Conservation (phyloP, 2,113 vertebrate genomes). For the Lepidothrix coronata region DNA sequence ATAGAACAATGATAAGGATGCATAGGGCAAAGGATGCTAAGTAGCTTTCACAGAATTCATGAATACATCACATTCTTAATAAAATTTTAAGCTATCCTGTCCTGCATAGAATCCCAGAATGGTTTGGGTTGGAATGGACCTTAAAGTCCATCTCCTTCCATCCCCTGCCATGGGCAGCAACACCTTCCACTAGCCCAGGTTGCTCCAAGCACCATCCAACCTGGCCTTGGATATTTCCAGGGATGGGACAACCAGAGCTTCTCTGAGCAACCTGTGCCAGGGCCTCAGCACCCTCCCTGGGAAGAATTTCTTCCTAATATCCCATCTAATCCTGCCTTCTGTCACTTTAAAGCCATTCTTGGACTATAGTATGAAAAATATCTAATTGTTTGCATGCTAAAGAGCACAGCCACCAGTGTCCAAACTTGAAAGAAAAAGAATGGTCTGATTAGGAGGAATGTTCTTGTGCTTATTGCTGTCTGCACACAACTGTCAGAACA, state of each 20-base stretch:
- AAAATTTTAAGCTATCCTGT: neutral
- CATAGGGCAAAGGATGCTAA: neutral
- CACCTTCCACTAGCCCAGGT: neutral
- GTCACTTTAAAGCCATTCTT: neutral
- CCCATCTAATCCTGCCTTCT: neutral
- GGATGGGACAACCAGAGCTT: neutral
- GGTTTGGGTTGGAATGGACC: neutral
- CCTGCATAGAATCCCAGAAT: neutral
- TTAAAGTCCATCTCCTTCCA: neutral
- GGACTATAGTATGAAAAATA: neutral
- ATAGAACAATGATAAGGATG: neutral
- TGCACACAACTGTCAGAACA: neutral
- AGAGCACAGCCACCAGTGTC: rapidly evolving
- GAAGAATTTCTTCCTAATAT: neutral
- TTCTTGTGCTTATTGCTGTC: neutral
- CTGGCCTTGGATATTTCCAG: neutral
- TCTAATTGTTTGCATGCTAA: neutral
- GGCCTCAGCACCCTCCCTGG: neutral
- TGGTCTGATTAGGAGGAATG: neutral
- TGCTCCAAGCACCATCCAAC: neutral
- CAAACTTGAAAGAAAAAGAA: neutral
- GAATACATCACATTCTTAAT: neutral
- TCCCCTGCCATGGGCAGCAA: neutral
- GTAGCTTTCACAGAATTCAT: neutral
- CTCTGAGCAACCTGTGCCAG: neutral